A percentile compares a stretch with the other conserved stretches of the same genome.
Conservation (phyloP, 1,140 invertebrate genomes). For the Zaprionus ornatus region DNA sequence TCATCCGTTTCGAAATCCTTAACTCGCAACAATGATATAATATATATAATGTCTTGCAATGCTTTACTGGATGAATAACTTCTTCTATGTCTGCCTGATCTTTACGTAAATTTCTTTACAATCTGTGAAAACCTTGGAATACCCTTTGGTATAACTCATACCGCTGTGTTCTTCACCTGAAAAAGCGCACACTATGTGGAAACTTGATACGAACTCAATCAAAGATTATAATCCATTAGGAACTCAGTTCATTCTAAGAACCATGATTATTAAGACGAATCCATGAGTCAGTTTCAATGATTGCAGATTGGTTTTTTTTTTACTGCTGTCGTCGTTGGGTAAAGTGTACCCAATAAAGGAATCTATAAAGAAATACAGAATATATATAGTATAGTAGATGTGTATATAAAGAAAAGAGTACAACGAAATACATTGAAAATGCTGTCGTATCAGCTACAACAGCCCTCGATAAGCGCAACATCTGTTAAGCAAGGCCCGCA, state of each 20-base stretch:
- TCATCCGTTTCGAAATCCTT: too few relatives aligned
- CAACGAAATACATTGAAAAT: slow-evolving; percentile 36
- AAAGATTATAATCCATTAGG: slow-evolving; percentile 16
- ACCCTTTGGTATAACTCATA: background rate
- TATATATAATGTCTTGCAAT: too few relatives aligned
- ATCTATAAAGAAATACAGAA: slow-evolving; percentile 1
- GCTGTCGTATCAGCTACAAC: slow-evolving; percentile 41
- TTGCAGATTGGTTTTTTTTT: slow-evolving; percentile 41
- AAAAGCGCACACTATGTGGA: slow-evolving; percentile 2
- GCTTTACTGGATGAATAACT: background rate
- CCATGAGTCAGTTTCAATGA: slow-evolving; percentile 27
- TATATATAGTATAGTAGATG: background rate
- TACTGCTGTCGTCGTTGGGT: slow-evolving; percentile 12
- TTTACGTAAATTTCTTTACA: background rate
- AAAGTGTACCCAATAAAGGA: slow-evolving; percentile 42
- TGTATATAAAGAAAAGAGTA: slow-evolving; percentile 17
- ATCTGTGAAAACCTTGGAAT: background rate
- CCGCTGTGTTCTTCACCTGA: background rate
- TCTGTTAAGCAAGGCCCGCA: slow-evolving; percentile 39
- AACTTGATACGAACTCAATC: slow-evolving; percentile 11
- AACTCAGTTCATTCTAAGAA: slow-evolving; percentile 19
- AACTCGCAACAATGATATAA: too few relatives aligned
- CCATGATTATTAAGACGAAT: slow-evolving; percentile 1
- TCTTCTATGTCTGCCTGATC: background rate
- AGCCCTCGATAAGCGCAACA: slow-evolving; percentile 38